Conservation (phyloP, 2,888 invertebrate genomes). For the Chrysolina americana region DNA sequence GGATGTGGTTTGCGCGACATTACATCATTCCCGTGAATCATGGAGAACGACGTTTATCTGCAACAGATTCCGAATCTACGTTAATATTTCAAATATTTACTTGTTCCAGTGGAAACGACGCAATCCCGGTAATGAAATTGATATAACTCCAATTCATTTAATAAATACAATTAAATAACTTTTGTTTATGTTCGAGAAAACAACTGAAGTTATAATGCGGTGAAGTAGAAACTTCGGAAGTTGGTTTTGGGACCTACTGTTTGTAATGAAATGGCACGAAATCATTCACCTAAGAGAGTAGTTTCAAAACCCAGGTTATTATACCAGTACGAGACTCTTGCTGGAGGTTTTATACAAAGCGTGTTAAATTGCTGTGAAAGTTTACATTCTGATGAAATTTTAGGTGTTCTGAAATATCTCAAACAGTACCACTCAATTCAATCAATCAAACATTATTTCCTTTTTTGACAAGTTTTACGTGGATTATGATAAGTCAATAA, state of each 20-base stretch:
- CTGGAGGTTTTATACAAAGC: too few relatives aligned
- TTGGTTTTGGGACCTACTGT: background rate
- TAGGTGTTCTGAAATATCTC: too few relatives aligned
- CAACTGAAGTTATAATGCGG: background rate
- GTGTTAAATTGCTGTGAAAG: too few relatives aligned
- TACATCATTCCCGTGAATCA: background rate
- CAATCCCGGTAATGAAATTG: background rate
- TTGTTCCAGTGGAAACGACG: background rate
- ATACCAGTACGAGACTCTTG: too few relatives aligned
- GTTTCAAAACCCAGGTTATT: too few relatives aligned
- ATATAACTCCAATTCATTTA: background rate
- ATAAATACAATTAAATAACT: background rate
- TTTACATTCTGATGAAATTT: too few relatives aligned
- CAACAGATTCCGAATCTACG: background rate
- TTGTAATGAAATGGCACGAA: background rate
- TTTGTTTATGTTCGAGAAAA: background rate
- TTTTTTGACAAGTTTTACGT: too few relatives aligned
- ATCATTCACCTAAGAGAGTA: too few relatives aligned
- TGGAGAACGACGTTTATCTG: background rate
- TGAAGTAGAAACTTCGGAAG: background rate
- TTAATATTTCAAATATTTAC: conserved; percentile 6
- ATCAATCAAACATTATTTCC: too few relatives aligned
- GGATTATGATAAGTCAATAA: too few relatives aligned
- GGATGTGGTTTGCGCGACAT: conserved; percentile 3
- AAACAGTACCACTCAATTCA: too few relatives aligned